A percentile compares a stretch with the other conserved stretches of the same genome.
phyloP scores from a whole-genome alignment of 2,888 invertebrate genomes.

The Blastobasis adustella region DNA sequence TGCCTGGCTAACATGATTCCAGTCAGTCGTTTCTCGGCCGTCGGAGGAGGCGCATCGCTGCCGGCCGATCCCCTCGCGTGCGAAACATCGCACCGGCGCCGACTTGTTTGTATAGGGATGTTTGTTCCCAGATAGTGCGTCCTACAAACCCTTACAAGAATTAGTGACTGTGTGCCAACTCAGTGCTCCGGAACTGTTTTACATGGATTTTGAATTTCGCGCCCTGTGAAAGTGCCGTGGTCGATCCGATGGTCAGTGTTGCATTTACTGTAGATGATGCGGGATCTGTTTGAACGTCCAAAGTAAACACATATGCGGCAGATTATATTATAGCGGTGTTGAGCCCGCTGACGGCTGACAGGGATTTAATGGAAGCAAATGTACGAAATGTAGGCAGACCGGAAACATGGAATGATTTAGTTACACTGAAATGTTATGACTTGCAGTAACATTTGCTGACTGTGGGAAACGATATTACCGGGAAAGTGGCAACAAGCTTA shows the following conservation, averaged over 20 bases:
- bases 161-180: conserved; percentile 41
- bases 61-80: conserved; percentile 44
- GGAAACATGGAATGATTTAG: conserved; percentile 59
- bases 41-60: conserved; percentile 49
- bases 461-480: conserved; percentile 30
- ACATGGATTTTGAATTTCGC: conserved; percentile 17
- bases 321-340: conserved; percentile 45
- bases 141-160: conserved; percentile 46
- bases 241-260: conserved; percentile 50
- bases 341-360: conserved; percentile 38
- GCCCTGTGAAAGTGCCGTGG: conserved; percentile 40
- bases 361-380: conserved; percentile 52
- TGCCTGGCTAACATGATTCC: conserved; percentile 71
- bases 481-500: conserved; percentile 10
- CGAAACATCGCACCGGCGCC: conserved; percentile 53
- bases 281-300: conserved; percentile 60
- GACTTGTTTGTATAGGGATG: conserved; percentile 58
- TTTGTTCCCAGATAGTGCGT: conserved; percentile 62
- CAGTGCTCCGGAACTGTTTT: conserved; percentile 25
- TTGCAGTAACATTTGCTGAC: conserved; percentile 30
- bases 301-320: conserved; percentile 59
- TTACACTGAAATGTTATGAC: conserved; percentile 44
- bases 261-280: conserved; percentile 42
- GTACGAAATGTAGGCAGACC: conserved; percentile 37
- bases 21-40: conserved; percentile 64